Evolutionary conservation across 2,888 invertebrate genomes (phyloP), one percentile per base, ranked within the genome.

Genomic region (Geotrupes spiniger): DNA sequence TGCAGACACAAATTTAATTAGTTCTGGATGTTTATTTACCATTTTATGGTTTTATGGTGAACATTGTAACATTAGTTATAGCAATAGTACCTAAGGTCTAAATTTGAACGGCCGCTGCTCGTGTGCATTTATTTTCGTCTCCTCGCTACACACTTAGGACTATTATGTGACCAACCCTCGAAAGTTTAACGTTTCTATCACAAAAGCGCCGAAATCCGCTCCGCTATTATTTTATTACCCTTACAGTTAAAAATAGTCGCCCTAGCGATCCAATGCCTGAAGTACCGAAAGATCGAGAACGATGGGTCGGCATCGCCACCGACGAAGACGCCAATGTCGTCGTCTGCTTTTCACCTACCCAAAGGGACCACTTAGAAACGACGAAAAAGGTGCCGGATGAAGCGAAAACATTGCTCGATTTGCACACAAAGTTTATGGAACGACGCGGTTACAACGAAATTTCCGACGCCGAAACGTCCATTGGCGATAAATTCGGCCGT

Each of bases 341-440:
- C 46, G 75, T 85, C 4, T 87, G 85, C 61, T 74, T 89, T 8
- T 88, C 89, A 1, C 89, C 89, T 0, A 83, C 84, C 3, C 89
- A 88, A 65, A 80, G 80, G 63, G 76, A 76, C 62, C 71, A 80
- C 33, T 75, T 80, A 64, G 78, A 80, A 48, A 80, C 78, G 61
- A 77, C 77, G 12, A 76, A 76, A 31, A 74, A 75, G 37, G 64
- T 76, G n/a, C 69, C 76, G 37, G 74, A 77, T 38, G 80, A 80
- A 55, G 79, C 81, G 1, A 83, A 81, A 60, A 79, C 80, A 56
- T 74, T 87, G 36, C 72, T 85, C 2, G 85, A 88, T 61, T 78
- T 85, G 57, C 87, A 88, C 61, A 78, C 76, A 56, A 87, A 85
- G 64, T 85, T 81, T 67, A 67, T 83, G n/a, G 82, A 84, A 58